Conservation (phyloP, 64 coral and sea anemone species). For the Porites lutea region DNA sequence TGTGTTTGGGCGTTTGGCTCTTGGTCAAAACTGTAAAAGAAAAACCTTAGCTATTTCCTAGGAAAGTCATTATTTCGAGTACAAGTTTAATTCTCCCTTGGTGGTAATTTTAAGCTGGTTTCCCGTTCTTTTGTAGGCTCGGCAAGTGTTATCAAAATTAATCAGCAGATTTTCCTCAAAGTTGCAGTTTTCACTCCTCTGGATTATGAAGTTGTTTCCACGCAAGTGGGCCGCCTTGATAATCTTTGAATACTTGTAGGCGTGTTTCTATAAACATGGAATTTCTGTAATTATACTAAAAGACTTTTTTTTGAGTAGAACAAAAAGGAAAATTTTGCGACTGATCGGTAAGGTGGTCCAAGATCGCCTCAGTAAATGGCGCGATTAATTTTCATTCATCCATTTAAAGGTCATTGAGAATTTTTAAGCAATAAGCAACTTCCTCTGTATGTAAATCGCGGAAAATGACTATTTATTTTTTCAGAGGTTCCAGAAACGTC, state of each 20-base stretch:
- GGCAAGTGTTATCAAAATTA: too few relatives aligned
- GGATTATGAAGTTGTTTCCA: too few relatives aligned
- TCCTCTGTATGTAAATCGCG: not conserved
- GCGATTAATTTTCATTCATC: not conserved
- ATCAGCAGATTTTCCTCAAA: too few relatives aligned
- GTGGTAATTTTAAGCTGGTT: too few relatives aligned
- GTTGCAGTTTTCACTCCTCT: too few relatives aligned
- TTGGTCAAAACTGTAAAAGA: too few relatives aligned
- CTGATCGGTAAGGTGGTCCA: not conserved
- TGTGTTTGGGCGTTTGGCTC: too few relatives aligned
- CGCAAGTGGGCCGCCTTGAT: too few relatives aligned
- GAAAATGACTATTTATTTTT: not conserved
- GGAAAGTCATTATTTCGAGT: too few relatives aligned
- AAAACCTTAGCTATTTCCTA: too few relatives aligned
- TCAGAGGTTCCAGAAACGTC: not conserved
- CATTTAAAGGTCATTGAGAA: conserved; percentile 22
- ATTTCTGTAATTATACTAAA: not conserved
- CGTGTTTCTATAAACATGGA: not conserved
- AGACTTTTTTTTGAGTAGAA: not conserved
- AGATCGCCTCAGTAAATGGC: not conserved
- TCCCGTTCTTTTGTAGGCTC: too few relatives aligned
- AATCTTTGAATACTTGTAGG: not conserved
- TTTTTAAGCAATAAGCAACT: not conserved
- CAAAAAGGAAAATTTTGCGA: not conserved
- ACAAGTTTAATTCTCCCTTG: too few relatives aligned